Conservation (phyloP, 2,888 invertebrate genomes). For the Sesia apiformis region DNA sequence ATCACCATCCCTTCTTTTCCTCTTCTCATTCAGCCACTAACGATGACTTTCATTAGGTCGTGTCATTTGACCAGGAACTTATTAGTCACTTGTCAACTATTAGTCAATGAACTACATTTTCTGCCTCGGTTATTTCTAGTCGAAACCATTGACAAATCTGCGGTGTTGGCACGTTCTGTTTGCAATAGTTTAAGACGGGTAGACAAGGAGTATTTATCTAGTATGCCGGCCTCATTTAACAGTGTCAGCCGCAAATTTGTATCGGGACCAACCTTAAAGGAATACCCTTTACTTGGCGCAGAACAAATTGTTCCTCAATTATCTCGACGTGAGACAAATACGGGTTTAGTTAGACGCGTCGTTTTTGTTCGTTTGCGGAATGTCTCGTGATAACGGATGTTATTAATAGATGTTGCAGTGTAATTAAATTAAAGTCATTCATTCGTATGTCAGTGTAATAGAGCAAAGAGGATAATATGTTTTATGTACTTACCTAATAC, state of each 20-base stretch:
- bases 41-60: too few species aligned
- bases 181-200: conserved; percentile 61
- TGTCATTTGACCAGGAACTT: too few species aligned
- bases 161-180: conserved; percentile 47
- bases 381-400: neutral
- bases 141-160: conserved; percentile 53
- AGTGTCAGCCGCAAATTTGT: conserved; percentile 69
- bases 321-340: conserved; percentile 2
- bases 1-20: too few species aligned
- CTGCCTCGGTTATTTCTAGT: conserved; percentile 27
- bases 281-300: conserved; percentile 5
- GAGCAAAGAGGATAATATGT: too few species aligned
- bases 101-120: neutral
- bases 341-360: neutral
- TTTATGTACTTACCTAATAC: too few species aligned
- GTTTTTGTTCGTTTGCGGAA: neutral
- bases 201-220: conserved; percentile 57
- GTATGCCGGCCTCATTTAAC: conserved; percentile 56
- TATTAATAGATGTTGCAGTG: neutral
- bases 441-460: neutral
- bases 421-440: neutral
- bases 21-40: too few species aligned
- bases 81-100: too few species aligned
- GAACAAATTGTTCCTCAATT: conserved; percentile 16
- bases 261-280: conserved; percentile 17